Percentiles rank a stretch among this genome's conserved stretches.
Conservation (phyloP, 92 coral and sea anemone genomes). For the Porites divaricata region DNA sequence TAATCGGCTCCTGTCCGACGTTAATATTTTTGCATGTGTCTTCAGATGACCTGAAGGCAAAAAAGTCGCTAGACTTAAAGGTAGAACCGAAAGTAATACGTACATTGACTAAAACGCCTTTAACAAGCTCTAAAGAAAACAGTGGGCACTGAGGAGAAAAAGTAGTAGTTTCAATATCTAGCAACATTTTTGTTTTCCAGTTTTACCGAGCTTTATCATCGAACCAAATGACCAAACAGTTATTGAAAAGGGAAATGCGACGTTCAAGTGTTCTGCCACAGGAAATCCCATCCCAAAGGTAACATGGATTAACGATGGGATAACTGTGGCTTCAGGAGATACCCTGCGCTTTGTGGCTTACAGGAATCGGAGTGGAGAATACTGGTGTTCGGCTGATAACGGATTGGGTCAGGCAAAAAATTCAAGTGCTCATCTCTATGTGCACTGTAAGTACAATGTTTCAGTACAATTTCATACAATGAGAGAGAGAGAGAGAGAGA, state of each 20-base stretch:
- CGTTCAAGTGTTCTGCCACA: neutral
- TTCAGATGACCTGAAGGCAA: too few relatives aligned
- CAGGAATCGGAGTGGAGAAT: slow-evolving; percentile 2
- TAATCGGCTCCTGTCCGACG: too few relatives aligned
- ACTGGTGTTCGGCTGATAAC: slow-evolving; percentile 16
- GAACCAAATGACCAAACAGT: neutral
- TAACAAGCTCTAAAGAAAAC: too few relatives aligned
- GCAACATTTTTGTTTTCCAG: neutral
- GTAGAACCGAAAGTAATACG: too few relatives aligned
- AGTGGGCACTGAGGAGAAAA: too few relatives aligned
- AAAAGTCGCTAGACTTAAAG: too few relatives aligned
- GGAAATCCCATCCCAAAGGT: slow-evolving; percentile 19
- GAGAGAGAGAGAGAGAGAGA: neutral
- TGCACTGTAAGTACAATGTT: slow-evolving; percentile 7
- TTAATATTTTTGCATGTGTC: too few relatives aligned
- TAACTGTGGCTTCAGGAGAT: neutral
- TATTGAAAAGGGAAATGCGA: neutral
- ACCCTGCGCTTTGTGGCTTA: neutral
- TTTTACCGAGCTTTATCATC: slow-evolving; percentile 4
- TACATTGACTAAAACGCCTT: too few relatives aligned
- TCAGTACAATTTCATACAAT: neutral
- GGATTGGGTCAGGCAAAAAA: neutral
- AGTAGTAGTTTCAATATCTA: too few relatives aligned
- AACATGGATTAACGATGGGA: slow-evolving; percentile 2
- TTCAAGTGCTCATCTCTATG: slow-evolving; percentile 5